Conservation (phyloP, 2,113 vertebrate species). For the Calypte anna region DNA sequence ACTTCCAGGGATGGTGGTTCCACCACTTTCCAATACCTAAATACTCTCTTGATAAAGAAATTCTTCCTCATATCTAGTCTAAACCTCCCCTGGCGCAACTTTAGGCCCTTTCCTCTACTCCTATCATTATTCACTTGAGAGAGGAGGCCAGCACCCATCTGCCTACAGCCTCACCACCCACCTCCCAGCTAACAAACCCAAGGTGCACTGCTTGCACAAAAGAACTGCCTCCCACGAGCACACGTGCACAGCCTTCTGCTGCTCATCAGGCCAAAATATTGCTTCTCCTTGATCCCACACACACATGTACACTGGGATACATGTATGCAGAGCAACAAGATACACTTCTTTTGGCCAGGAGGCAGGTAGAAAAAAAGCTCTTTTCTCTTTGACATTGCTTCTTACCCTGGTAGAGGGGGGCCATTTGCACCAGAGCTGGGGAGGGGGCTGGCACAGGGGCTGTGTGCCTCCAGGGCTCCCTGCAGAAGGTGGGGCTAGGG, state of each 20-base stretch:
- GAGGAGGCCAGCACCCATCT: too few species aligned
- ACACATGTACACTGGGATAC: accelerated
- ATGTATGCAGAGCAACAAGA: not conserved
- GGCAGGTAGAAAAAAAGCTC: not conserved
- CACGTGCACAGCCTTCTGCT: not conserved
- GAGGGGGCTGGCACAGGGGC: accelerated
- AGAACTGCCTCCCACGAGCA: not conserved
- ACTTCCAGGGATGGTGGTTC: too few species aligned
- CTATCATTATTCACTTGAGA: too few species aligned
- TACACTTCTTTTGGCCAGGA: not conserved
- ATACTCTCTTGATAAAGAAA: too few species aligned
- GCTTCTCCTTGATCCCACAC: not conserved
- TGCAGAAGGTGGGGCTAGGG: not conserved
- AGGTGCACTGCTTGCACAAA: constrained; percentile 20
- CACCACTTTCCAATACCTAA: too few species aligned
- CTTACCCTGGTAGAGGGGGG: not conserved
- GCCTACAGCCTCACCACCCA: not conserved
- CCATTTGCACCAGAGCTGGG: not conserved
- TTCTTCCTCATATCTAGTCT: too few species aligned
- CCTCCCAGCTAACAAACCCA: constrained; percentile 32
- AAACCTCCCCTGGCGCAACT: too few species aligned
- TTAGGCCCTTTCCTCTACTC: too few species aligned
- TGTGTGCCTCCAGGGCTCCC: accelerated
- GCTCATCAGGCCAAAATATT: not conserved
- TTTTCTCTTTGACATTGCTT: not conserved